Percentiles rank a stretch among this genome's conserved stretches.
phyloP scores from a whole-genome alignment of 2,797 vertebrate genomes.

The Aldrovandia affinis region DNA sequence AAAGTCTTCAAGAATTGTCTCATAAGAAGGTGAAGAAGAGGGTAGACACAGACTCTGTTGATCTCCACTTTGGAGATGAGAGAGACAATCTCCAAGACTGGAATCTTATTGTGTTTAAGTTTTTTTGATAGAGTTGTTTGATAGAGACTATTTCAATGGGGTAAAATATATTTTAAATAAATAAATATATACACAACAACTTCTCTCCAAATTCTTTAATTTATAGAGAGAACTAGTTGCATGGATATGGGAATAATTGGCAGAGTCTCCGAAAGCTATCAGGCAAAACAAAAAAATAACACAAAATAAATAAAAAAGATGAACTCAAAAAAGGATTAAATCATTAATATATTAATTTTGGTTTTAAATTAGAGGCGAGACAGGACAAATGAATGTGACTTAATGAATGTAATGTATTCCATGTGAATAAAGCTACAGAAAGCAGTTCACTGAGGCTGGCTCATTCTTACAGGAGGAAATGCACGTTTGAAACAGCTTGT shows the following conservation, averaged over 20 bases:
- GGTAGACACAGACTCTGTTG: not conserved
- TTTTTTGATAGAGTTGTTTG: not conserved
- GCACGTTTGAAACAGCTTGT: not conserved
- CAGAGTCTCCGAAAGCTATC: too few relatives aligned
- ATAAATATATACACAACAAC: too few relatives aligned
- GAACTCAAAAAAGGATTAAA: not conserved
- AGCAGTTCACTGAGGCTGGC: not conserved
- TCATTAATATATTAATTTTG: not conserved
- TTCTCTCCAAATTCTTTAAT: not conserved
- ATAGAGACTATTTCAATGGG: not conserved
- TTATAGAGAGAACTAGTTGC: not conserved
- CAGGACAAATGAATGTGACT: not conserved
- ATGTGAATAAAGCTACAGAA: not conserved
- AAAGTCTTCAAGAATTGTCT: too few relatives aligned
- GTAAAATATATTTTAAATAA: not conserved
- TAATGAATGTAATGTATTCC: not conserved
- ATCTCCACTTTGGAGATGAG: not conserved
- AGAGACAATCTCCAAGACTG: not conserved
- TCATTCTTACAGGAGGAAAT: not conserved
- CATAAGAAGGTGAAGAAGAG: not conserved
- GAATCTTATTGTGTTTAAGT: not conserved
- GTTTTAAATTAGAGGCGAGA: too few relatives aligned
- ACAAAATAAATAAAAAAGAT: not conserved
- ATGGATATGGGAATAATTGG: not conserved
- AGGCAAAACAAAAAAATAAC: too few relatives aligned